These are phyloP conservation scores for Philonicus albiceps DNA, from an alignment of 2,888 invertebrate genomes.

Conservation along the genomic window DNA sequence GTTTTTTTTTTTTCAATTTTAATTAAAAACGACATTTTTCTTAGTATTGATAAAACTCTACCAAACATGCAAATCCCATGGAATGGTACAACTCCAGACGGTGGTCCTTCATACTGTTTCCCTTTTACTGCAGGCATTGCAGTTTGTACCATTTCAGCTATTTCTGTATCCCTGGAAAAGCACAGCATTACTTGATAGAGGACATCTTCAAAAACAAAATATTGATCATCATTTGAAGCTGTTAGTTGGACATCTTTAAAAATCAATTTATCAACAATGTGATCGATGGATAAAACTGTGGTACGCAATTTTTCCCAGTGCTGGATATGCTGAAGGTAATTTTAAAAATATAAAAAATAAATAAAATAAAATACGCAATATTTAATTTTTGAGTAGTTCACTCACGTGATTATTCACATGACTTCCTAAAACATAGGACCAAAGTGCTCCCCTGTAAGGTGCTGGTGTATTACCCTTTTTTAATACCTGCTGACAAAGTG, in stretches of 20 bases:
- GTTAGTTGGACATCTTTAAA: constrained; percentile 96
- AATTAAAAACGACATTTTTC: neutral
- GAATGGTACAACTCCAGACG: constrained; percentile 94
- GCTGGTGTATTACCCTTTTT: constrained; percentile 67
- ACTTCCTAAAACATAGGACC: constrained; percentile 87
- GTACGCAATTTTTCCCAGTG: constrained; percentile 84
- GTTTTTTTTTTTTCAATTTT: constrained; percentile 17
- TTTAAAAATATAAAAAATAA: neutral
- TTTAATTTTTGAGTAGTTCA: neutral
- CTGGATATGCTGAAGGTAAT: constrained; percentile 69
- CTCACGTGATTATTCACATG: constrained; percentile 74
- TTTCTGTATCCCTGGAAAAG: constrained; percentile 87
- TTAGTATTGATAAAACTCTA: constrained; percentile 56
- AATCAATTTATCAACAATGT: constrained; percentile 92
- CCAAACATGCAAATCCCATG: constrained; percentile 98
- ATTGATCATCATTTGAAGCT: constrained; percentile 96
- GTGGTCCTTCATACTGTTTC: constrained; percentile 70
- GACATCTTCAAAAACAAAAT: constrained; percentile 96
- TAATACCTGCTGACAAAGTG: constrained; percentile 87
- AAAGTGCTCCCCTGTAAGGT: constrained; percentile 80
- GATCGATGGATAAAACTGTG: constrained; percentile 84
- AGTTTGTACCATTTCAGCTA: constrained; percentile 75
- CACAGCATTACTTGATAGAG: constrained; percentile 92
- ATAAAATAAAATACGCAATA: too few species aligned
- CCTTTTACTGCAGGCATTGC: constrained; percentile 60